These are phyloP conservation scores for Poecilia picta DNA, from an alignment of 2,797 vertebrate species.

Conservation along the genomic window DNA sequence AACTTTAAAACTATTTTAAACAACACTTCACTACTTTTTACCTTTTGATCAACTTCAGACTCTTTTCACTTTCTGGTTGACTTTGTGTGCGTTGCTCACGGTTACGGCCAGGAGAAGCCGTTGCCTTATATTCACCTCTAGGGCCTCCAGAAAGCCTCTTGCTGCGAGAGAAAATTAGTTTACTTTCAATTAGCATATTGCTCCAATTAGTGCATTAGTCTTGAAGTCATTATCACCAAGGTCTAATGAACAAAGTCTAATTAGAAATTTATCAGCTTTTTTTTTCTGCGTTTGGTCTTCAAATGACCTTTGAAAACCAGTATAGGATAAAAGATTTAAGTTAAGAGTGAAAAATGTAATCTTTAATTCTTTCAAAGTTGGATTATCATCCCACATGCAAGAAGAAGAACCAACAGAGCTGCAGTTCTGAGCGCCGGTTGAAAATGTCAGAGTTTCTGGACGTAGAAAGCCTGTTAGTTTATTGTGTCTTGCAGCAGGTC, in stretches of 20 bases:
- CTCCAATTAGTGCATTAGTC: slow-evolving; percentile 64
- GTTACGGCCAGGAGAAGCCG: slow-evolving; percentile 30
- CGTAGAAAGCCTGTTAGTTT: not conserved
- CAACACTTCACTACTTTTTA: not conserved
- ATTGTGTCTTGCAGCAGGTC: not conserved
- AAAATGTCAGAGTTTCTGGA: not conserved
- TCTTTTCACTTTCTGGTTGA: not conserved
- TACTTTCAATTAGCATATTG: slow-evolving; percentile 72
- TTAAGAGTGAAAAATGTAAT: slow-evolving; percentile 24
- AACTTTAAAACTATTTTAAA: not conserved
- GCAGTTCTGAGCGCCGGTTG: slow-evolving; percentile 1
- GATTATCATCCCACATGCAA: slow-evolving; percentile 7
- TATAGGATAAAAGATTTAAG: slow-evolving; percentile 33
- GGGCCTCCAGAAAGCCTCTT: slow-evolving; percentile 44
- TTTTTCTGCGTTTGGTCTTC: slow-evolving; percentile 15
- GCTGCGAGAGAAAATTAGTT: slow-evolving; percentile 69
- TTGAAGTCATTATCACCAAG: slow-evolving; percentile 60
- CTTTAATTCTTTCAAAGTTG: slow-evolving; percentile 37
- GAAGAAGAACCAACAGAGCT: slow-evolving; percentile 7
- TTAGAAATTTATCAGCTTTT: slow-evolving; percentile 65
- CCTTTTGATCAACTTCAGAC: not conserved
- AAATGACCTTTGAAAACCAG: slow-evolving; percentile 56
- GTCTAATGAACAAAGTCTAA: slow-evolving; percentile 75
- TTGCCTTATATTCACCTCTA: slow-evolving; percentile 36
- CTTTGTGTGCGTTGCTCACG: slow-evolving; percentile 25